Base-by-base conservation (phyloP, 2,113 vertebrate species). In the Steatornis caripensis region DNA sequence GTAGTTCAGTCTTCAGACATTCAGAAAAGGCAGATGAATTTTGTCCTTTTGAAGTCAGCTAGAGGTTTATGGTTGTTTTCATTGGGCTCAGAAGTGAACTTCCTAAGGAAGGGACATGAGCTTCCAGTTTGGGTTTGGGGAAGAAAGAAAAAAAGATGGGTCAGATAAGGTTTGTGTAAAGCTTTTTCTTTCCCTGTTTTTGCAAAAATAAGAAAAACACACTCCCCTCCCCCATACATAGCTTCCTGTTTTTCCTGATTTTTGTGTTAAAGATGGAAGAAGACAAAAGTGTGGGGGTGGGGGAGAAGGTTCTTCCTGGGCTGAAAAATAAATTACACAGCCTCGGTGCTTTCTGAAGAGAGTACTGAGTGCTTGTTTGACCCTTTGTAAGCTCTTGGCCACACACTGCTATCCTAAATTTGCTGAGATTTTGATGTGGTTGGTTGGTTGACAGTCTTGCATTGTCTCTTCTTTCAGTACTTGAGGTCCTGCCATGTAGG, bases 151-250 rank as follows among this genome's bases (percentile, higher is more conserved):
- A n/a, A 65, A 49, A 72, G 23, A 15, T 65, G 51, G 12, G 30
- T 27, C 20, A 32, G 32, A 43, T 53, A 17, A 85, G 12, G 20
- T 19, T 82, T 68, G 7, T 48, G 48, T 19, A 41, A 88, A 71
- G 51, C 32, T 45, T 61, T 48, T 49, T 6, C 2, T 0, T 62
- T 49, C 29, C 53, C 41, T 61, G 6, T 17, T 84, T 64, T 22
- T 36, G 6, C 0, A 7, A 6, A 7, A 32, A 29, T 34, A 11
- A 51, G 2, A 30, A 29, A 60, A 61, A 5, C 18, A 43, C 5
- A 4, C 4, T 43, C 6, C 23, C n/a, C 4, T 45, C 41, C 36
- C 22, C 41, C 15, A 10, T 30, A 6, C 13, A 17, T 2, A 49
- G 7, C 58, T 82, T 83, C 65, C 65, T 53, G 65, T 19, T 54